phyloP scores from a whole-genome alignment of 2,797 vertebrate genomes.

The Morelia viridis region DNA sequence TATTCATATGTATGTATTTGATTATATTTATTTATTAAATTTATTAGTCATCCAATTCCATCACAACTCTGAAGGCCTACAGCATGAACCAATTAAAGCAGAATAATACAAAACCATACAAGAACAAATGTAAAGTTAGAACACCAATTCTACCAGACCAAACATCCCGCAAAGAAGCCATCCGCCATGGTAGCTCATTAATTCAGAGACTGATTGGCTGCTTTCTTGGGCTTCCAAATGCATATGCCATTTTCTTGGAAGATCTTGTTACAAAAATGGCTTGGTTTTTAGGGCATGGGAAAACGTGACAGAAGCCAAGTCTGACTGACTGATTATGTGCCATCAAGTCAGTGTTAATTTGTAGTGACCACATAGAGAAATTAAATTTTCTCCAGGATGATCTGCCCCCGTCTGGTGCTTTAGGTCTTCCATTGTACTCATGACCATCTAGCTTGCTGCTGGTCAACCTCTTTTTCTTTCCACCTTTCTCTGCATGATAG shows the following conservation, averaged over 20 bases:
- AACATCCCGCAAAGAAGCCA: background rate
- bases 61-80: background rate
- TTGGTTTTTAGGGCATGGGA: background rate
- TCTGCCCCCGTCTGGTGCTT: background rate
- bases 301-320: background rate
- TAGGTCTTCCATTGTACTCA: background rate
- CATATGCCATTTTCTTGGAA: background rate
- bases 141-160: background rate
- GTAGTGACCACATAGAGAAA: background rate
- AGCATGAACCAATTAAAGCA: background rate
- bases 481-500: background rate
- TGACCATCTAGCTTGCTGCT: background rate
- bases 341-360: background rate
- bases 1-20: background rate
- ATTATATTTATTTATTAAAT: background rate
- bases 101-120: background rate
- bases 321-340: background rate
- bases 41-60: background rate
- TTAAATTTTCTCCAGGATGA: background rate
- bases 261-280: background rate
- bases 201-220: background rate
- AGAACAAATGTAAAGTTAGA: background rate
- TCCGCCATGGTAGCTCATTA: background rate
- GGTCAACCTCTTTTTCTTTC: background rate
- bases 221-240: background rate